Conservation (phyloP, 2,888 invertebrate genomes). For the Willowsia nigromaculata region DNA sequence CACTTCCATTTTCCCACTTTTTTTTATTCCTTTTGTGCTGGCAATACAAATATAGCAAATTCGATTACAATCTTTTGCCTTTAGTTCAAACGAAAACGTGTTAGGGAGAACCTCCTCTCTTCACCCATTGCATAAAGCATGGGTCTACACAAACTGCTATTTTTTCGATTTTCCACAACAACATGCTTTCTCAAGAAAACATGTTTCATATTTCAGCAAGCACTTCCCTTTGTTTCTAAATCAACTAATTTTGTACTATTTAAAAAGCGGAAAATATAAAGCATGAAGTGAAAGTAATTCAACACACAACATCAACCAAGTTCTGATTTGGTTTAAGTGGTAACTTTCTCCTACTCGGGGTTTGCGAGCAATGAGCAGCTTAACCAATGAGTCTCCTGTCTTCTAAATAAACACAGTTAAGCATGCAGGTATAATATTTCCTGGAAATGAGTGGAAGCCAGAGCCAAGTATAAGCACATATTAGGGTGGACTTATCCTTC, state of each 20-base stretch:
- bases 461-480: background rate
- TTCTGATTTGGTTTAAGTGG: background rate
- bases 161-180: background rate
- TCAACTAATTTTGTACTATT: background rate
- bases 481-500: background rate
- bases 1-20: background rate
- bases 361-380: background rate
- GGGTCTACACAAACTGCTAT: background rate
- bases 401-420: conserved; percentile 1
- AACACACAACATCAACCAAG: background rate
- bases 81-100: background rate
- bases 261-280: background rate
- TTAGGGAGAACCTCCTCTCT: background rate
- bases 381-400: background rate
- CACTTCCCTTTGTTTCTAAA: background rate
- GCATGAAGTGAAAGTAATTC: background rate
- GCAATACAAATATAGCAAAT: background rate
- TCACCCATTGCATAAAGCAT: background rate
- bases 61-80: background rate
- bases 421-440: background rate
- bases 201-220: background rate
- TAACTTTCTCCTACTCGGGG: background rate
- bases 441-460: background rate
- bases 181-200: background rate
- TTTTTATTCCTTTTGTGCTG: background rate